Evolutionary conservation across 2,797 vertebrate genomes (phyloP).

Genomic region (Coendou prehensilis): DNA sequence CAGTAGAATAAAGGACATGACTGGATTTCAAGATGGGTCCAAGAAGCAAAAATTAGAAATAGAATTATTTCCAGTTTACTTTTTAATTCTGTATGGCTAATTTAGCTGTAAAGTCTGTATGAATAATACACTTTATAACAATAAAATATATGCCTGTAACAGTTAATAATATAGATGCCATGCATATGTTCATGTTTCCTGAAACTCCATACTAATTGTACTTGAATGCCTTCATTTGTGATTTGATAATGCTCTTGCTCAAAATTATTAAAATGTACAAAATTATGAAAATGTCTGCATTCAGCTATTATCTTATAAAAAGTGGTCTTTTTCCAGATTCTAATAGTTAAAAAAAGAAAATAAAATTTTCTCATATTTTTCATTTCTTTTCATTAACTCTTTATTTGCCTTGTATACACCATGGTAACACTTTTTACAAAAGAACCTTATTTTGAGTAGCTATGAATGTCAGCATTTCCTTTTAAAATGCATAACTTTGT

Average conservation of each 20-base stretch:
- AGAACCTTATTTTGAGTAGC: background rate
- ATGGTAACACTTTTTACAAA: background rate
- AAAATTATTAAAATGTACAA: background rate
- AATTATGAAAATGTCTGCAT: background rate
- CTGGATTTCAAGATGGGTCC: background rate
- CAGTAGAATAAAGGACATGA: background rate
- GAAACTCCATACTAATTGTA: background rate
- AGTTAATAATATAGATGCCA: background rate
- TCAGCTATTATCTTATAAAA: background rate
- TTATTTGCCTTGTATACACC: background rate
- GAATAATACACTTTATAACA: background rate
- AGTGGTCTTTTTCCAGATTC: background rate
- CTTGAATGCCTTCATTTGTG: background rate
- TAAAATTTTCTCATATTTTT: background rate
- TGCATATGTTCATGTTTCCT: background rate
- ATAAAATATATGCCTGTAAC: background rate
- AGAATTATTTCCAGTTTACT: background rate
- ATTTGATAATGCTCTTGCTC: background rate
- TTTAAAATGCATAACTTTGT: background rate
- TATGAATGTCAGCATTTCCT: background rate
- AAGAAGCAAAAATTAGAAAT: background rate
- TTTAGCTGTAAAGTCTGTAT: background rate
- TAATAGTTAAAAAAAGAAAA: background rate
- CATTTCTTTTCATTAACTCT: background rate
- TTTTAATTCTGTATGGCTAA: background rate